These are phyloP conservation scores for Mimachlamys varia DNA, from an alignment of 2,888 invertebrate species.

Conservation along the genomic window DNA sequence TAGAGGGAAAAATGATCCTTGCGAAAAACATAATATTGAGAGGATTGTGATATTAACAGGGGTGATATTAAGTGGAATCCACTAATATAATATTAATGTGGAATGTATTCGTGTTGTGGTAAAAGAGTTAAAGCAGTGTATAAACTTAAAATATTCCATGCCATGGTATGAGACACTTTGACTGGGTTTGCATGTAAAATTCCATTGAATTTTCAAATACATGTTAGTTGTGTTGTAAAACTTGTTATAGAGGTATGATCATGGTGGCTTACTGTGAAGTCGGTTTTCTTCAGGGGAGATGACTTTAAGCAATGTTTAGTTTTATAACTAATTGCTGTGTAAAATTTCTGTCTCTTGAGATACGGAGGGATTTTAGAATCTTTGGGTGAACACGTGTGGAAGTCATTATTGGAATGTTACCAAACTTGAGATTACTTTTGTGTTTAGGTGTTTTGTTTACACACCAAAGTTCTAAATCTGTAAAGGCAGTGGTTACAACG, in stretches of 20 bases:
- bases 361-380: no score
- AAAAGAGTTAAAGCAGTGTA: background rate
- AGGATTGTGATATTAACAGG: no score
- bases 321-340: background rate
- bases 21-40: no score
- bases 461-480: background rate
- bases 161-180: background rate
- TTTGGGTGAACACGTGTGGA: background rate
- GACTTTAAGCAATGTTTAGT: no score
- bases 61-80: no score
- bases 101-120: no score
- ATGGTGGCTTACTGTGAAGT: no score
- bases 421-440: background rate
- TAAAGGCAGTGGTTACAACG: background rate
- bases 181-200: background rate
- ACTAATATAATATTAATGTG: no score
- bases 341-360: background rate
- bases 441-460: background rate
- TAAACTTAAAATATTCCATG: background rate
- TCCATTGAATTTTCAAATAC: background rate
- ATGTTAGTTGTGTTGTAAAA: no score
- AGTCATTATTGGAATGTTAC: background rate
- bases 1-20: no score
- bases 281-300: no score
- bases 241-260: no score